Percentiles rank a stretch among this genome's conserved stretches.
phyloP scores from a whole-genome alignment of 2,888 invertebrate genomes.

The Erebia palarica region DNA sequence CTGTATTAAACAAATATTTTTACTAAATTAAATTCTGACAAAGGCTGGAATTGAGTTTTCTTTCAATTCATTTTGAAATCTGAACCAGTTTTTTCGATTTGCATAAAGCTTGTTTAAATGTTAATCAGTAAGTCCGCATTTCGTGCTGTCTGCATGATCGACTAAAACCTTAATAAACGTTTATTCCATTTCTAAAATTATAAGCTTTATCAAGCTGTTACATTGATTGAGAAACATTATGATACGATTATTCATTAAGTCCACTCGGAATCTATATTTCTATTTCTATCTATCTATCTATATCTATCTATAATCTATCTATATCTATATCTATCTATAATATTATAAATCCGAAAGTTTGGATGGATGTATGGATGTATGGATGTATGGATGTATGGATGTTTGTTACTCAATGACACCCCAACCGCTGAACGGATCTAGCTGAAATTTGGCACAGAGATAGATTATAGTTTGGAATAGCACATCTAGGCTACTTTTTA shows the following conservation, averaged over 20 bases:
- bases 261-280: too few relatives aligned
- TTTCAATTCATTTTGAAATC: conserved; percentile 36
- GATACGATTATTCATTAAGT: background rate
- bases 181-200: conserved; percentile 5
- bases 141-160: conserved; percentile 61
- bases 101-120: conserved; percentile 82
- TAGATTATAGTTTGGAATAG: too few relatives aligned
- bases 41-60: conserved; percentile 27
- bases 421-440: too few relatives aligned
- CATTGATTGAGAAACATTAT: background rate
- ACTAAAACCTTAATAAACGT: conserved; percentile 33
- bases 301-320: too few relatives aligned
- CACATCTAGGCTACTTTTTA: too few relatives aligned
- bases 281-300: too few relatives aligned
- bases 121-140: conserved; percentile 69
- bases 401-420: too few relatives aligned
- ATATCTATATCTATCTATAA: too few relatives aligned
- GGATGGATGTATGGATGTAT: too few relatives aligned
- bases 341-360: too few relatives aligned
- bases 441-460: too few relatives aligned
- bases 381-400: too few relatives aligned
- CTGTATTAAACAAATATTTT: conserved; percentile 23
- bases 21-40: conserved; percentile 18
- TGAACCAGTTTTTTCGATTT: conserved; percentile 55
- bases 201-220: background rate